A percentile compares a stretch with the other conserved stretches of the same genome.
These are phyloP conservation scores for Glaucidium brasilianum DNA, from an alignment of 2,113 vertebrate species.

Conservation along the genomic window DNA sequence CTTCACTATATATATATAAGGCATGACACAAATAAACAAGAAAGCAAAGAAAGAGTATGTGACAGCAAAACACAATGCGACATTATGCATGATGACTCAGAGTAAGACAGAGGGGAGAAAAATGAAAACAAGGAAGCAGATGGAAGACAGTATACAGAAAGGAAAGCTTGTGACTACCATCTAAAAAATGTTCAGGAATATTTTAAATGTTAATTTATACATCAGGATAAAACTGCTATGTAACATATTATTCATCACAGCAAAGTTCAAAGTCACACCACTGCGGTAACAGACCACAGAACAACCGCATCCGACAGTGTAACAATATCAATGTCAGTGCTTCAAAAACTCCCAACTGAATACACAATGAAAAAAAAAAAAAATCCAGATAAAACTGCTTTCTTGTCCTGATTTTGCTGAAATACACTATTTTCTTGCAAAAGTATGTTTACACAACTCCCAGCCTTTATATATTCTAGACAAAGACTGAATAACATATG, in stretches of 20 bases:
- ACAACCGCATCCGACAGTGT: fast-evolving
- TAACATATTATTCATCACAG: too few species aligned
- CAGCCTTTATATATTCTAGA: not conserved
- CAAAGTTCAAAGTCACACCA: not conserved
- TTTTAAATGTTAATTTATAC: not conserved
- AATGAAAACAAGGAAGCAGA: not conserved
- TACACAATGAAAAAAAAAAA: not conserved
- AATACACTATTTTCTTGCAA: not conserved
- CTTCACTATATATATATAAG: not conserved
- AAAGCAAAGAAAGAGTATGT: not conserved
- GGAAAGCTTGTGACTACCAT: not conserved
- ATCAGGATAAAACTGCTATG: not conserved
- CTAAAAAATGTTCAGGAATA: not conserved
- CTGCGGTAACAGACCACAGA: not conserved
- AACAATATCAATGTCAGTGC: fast-evolving
- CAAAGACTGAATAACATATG: not conserved
- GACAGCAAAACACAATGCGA: not conserved
- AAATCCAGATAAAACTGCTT: not conserved
- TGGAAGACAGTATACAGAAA: not conserved
- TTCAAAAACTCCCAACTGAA: not conserved
- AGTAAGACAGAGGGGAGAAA: not conserved
- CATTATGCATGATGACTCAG: not conserved
- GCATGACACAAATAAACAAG: not conserved
- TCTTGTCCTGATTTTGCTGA: not conserved
- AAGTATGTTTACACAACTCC: not conserved